These are phyloP conservation scores for Diloba caeruleocephala DNA, from an alignment of 2,888 invertebrate genomes.

Conservation along the genomic window DNA sequence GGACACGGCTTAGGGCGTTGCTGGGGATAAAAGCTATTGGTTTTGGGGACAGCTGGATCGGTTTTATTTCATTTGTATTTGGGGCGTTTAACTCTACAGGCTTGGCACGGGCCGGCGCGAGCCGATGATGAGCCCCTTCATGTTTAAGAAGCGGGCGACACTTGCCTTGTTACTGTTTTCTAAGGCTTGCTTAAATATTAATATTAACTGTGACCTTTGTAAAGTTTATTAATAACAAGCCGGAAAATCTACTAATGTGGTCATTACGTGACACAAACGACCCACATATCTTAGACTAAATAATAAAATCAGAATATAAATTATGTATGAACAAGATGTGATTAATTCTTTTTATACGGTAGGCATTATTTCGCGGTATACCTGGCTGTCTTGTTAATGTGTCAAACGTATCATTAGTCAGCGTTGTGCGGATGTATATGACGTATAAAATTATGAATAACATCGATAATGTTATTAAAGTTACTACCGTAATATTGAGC, in stretches of 20 bases:
- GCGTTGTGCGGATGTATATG: conserved; percentile 6
- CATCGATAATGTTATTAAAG: conserved; percentile 6
- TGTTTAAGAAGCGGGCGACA: background rate
- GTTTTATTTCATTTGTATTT: too few species aligned
- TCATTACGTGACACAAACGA: too few species aligned
- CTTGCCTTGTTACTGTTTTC: background rate
- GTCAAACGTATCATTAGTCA: conserved; percentile 11
- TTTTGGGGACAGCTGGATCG: too few species aligned
- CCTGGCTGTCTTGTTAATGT: background rate
- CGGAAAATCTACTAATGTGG: background rate
- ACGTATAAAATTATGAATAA: conserved; percentile 6
- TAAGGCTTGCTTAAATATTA: too few species aligned
- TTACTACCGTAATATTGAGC: conserved; percentile 2
- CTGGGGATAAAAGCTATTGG: too few species aligned
- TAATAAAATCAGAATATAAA: too few species aligned
- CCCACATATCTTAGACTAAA: too few species aligned
- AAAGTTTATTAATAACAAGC: background rate
- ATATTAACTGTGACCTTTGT: background rate
- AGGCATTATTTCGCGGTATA: background rate
- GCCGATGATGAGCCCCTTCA: too few species aligned
- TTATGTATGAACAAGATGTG: too few species aligned
- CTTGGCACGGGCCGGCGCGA: too few species aligned
- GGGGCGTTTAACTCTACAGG: too few species aligned
- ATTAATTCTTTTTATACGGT: background rate
- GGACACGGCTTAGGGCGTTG: too few species aligned